Percentiles rank a stretch among this genome's conserved stretches.
Conservation (phyloP, 1,140 invertebrate genomes). For the Pomacea maculata region DNA sequence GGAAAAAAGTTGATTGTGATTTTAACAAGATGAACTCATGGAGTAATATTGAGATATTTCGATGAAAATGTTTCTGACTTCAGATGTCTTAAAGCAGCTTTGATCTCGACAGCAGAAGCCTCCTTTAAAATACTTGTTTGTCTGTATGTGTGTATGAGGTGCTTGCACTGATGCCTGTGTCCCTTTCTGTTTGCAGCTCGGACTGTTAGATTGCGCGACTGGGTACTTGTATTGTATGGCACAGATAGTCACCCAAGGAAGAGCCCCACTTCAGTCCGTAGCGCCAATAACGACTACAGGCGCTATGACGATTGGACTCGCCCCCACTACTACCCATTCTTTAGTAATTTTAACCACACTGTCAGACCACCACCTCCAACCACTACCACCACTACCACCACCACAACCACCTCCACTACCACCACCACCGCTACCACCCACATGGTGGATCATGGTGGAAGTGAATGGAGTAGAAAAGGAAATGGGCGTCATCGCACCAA, state of each 20-base stretch:
- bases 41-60: too few species aligned
- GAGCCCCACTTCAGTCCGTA: slow-evolving; percentile 29
- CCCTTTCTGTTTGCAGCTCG: slow-evolving; percentile 53
- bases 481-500: slow-evolving; percentile 3
- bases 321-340: slow-evolving; percentile 13
- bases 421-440: slow-evolving; percentile 21
- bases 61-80: too few species aligned
- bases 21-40: too few species aligned
- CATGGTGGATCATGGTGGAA: slow-evolving; percentile 1
- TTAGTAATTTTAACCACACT: slow-evolving; percentile 5
- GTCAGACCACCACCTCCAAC: slow-evolving; percentile 7
- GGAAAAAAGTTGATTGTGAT: too few species aligned
- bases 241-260: slow-evolving; percentile 56
- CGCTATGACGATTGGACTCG: slow-evolving; percentile 1
- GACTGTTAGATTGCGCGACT: slow-evolving; percentile 54
- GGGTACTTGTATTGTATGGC: slow-evolving; percentile 62
- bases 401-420: slow-evolving; percentile 24
- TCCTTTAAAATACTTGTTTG: background rate
- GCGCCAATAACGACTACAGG: slow-evolving; percentile 12
- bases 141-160: slow-evolving; percentile 12
- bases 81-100: too few species aligned
- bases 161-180: slow-evolving; percentile 7
- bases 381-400: slow-evolving; percentile 17
- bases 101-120: too few species aligned
- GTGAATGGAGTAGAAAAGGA: slow-evolving; percentile 1